phyloP scores from a whole-genome alignment of 2,113 vertebrate genomes.

The Osmerus mordax region DNA sequence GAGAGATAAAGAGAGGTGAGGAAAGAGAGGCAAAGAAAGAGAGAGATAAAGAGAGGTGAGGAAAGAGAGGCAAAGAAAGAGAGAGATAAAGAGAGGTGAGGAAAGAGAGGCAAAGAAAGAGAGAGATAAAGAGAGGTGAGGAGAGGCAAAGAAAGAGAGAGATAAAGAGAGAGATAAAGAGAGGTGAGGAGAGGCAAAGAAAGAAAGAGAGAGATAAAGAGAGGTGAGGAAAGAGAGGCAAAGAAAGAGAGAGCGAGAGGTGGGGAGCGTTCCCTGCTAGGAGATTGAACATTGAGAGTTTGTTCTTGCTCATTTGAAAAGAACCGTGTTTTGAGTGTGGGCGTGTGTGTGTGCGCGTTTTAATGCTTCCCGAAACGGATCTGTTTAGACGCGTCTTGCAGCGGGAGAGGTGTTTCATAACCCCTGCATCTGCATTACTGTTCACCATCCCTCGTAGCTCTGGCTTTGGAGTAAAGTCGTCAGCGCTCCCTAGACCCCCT shows the following conservation, averaged over 20 bases:
- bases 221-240: not conserved
- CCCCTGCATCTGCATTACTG: not conserved
- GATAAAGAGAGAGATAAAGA: no score
- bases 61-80: no score
- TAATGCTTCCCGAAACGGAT: not conserved
- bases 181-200: not conserved
- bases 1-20: not conserved
- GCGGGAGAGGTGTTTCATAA: not conserved
- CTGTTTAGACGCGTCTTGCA: conserved; percentile 5
- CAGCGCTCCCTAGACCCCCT: conserved; percentile 2
- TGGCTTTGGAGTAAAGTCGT: not conserved
- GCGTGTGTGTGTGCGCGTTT: not conserved
- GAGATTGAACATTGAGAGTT: conserved; percentile 2
- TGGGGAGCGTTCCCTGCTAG: not conserved
- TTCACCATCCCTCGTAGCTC: not conserved
- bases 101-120: not conserved
- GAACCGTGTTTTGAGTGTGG: not conserved
- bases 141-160: not conserved
- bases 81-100: not conserved
- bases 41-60: not conserved
- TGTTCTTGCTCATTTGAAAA: not conserved
- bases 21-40: not conserved
- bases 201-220: not conserved
- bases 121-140: not conserved
- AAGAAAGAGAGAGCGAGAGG: not conserved